These are phyloP conservation scores for Willisornis vidua DNA, from an alignment of 2,113 vertebrate genomes.

Conservation along the genomic window DNA sequence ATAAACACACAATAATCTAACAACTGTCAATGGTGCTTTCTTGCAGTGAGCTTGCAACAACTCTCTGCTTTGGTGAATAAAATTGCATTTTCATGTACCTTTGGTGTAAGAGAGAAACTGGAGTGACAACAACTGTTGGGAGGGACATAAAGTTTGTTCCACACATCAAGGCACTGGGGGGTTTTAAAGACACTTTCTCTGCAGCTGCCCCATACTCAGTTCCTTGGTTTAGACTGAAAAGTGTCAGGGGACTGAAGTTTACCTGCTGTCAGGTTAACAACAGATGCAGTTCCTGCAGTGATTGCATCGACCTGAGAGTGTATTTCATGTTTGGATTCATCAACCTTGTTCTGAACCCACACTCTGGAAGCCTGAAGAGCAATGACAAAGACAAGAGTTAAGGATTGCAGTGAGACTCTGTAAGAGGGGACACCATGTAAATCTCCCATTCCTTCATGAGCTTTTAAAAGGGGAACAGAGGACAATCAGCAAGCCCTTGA, in stretches of 20 bases:
- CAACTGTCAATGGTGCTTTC: neutral
- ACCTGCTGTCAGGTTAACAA: conserved; percentile 99
- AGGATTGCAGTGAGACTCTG: neutral
- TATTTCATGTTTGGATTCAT: conserved; percentile 99
- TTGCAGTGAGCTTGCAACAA: neutral
- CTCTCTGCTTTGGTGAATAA: neutral
- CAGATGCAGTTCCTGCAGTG: conserved; percentile 96
- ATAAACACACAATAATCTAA: neutral
- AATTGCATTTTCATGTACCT: too few relatives aligned
- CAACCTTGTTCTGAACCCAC: conserved; percentile 99
- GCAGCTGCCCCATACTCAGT: neutral
- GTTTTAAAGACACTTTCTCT: neutral
- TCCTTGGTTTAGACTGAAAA: neutral
- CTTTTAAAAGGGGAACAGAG: neutral
- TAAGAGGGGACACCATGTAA: neutral
- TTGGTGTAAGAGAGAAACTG: neutral
- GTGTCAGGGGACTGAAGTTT: conserved; percentile 36
- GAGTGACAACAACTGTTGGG: neutral
- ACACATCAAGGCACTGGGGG: rapidly evolving
- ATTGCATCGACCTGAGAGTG: conserved; percentile 99
- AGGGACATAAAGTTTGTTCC: neutral
- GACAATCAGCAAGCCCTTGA: neutral
- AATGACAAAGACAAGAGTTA: conserved; percentile 31
- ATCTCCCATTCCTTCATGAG: neutral
- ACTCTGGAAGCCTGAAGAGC: conserved; percentile 90